These are phyloP conservation scores for Bombus consobrinus DNA, from an alignment of 1,140 invertebrate genomes.

Conservation along the genomic window DNA sequence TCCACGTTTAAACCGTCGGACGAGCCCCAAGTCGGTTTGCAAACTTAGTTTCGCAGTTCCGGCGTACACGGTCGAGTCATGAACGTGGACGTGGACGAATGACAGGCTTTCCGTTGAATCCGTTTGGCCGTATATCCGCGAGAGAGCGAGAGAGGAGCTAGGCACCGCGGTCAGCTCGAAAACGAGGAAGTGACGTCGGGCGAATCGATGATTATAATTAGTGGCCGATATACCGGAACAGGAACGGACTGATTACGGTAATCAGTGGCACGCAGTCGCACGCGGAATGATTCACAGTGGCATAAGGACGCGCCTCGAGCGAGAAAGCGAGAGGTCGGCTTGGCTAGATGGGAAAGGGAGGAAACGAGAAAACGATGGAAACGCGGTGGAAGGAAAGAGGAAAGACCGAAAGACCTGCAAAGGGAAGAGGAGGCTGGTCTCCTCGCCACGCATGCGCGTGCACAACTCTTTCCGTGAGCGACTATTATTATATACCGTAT, in stretches of 20 bases:
- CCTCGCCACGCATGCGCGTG: constrained; percentile 58
- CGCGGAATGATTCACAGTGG: constrained; percentile 69
- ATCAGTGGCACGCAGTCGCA: constrained; percentile 70
- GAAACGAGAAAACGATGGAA: constrained; percentile 11
- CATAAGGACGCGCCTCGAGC: constrained; percentile 47
- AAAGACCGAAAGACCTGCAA: constrained; percentile 66
- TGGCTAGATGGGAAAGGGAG: background rate
- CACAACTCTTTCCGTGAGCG: constrained; percentile 67
- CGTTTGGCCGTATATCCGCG: constrained; percentile 58
- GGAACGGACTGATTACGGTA: constrained; percentile 69
- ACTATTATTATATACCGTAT: constrained; percentile 70
- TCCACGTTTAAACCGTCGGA: background rate
- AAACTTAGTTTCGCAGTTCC: background rate
- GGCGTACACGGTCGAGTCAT: background rate
- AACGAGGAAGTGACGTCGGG: constrained; percentile 65
- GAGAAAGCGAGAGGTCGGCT: background rate
- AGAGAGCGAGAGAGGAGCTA: background rate
- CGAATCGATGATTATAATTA: constrained; percentile 72
- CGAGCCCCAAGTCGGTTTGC: background rate
- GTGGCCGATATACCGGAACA: constrained; percentile 70
- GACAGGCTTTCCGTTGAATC: constrained; percentile 46
- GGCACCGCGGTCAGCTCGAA: constrained; percentile 34
- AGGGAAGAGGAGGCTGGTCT: constrained; percentile 76
- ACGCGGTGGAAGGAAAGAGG: constrained; percentile 20
- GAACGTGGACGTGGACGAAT: constrained; percentile 32